These are phyloP conservation scores for Parauchenoglanis punctatus DNA, from an alignment of 2,797 vertebrate species.

Conservation along the genomic window DNA sequence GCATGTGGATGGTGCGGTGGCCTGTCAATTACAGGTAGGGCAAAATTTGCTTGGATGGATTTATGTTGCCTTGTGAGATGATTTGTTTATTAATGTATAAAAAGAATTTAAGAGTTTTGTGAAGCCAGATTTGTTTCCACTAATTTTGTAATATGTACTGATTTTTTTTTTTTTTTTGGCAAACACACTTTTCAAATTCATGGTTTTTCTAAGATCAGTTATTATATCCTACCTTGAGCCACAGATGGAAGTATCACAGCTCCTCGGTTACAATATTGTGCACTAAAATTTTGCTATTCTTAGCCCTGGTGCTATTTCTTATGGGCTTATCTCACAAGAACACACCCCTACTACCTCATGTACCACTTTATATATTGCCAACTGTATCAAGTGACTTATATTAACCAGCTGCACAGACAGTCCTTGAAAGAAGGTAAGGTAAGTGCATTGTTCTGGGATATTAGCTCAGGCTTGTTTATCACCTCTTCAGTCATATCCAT, in stretches of 20 bases:
- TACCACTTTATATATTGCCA: not conserved
- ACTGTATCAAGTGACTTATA: not conserved
- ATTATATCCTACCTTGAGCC: not conserved
- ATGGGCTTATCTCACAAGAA: not conserved
- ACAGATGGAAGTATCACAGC: not conserved
- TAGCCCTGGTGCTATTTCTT: not conserved
- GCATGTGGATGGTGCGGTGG: slow-evolving; percentile 98
- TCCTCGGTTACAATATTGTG: not conserved
- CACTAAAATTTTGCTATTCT: not conserved
- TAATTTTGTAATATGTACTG: not conserved
- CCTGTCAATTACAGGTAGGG: slow-evolving; percentile 91
- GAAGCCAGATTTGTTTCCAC: not conserved
- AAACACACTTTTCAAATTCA: not conserved
- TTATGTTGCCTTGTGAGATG: not conserved
- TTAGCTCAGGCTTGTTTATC: not conserved
- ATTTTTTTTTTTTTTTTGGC: not conserved
- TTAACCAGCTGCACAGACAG: slow-evolving; percentile 2
- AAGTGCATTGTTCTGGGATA: not conserved
- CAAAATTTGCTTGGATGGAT: not conserved
- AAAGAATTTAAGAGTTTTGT: not conserved
- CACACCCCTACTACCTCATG: not conserved
- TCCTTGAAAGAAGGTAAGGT: not conserved
- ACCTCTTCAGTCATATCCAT: not conserved
- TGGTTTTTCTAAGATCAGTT: not conserved
- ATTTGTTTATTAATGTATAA: not conserved